A percentile compares a stretch with the other conserved stretches of the same genome.
Evolutionary conservation across 1,140 invertebrate genomes (phyloP).

Genomic region (Drosophila nigromelanica): DNA sequence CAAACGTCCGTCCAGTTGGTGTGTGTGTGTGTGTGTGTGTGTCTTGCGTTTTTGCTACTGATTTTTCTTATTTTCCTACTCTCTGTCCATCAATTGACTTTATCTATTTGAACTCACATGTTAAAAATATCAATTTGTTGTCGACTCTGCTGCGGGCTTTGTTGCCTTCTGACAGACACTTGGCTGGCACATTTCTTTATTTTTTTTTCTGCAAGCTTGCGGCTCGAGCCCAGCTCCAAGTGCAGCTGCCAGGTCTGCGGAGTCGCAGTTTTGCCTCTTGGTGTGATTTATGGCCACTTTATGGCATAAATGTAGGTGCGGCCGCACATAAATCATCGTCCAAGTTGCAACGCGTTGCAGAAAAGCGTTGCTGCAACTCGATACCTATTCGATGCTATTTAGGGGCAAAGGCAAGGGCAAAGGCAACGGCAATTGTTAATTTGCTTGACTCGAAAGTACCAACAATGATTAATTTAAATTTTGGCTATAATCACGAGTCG

Average conservation of each 20-base stretch:
- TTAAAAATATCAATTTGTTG: conserved; percentile 82
- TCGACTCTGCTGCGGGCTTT: conserved; percentile 64
- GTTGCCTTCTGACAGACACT: conserved; percentile 56
- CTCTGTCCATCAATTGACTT: conserved; percentile 78
- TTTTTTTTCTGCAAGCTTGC: background rate
- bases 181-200: conserved; percentile 16
- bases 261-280: conserved; percentile 73
- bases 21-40: conserved; percentile 27
- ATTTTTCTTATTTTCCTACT: conserved; percentile 57
- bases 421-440: conserved; percentile 1
- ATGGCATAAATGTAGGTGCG: conserved; percentile 80
- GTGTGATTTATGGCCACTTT: conserved; percentile 79
- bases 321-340: conserved; percentile 79
- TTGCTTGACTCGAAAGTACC: background rate
- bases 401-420: background rate
- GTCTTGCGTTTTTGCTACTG: conserved; percentile 37
- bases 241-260: conserved; percentile 36
- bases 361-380: conserved; percentile 31
- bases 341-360: conserved; percentile 64
- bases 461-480: conserved; percentile 18
- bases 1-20: conserved; percentile 16
- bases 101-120: conserved; percentile 81
- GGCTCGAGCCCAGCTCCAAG: conserved; percentile 28
- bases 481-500: conserved; percentile 3
- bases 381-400: conserved; percentile 22